Percentiles rank a stretch among this genome's conserved stretches.
These are phyloP conservation scores for Cladopsammia gracilis DNA, from an alignment of 64 coral and sea anemone species.

Conservation along the genomic window DNA sequence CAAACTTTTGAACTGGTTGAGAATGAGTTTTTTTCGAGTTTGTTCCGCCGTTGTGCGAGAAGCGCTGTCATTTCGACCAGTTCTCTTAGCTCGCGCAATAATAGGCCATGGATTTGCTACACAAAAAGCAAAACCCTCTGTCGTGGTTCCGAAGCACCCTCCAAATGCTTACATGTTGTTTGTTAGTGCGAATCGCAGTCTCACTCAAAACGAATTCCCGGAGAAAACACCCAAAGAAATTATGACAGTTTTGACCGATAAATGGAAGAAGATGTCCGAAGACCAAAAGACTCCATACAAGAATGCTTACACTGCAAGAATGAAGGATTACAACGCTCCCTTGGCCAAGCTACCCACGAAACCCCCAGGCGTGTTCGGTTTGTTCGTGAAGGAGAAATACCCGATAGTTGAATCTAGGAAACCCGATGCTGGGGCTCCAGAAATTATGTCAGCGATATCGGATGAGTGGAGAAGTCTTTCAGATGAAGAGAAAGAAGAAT, in stretches of 20 bases:
- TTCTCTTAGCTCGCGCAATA: background rate
- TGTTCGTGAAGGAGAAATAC: slow-evolving; percentile 35
- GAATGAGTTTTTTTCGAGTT: background rate
- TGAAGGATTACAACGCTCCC: slow-evolving; percentile 25
- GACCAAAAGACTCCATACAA: slow-evolving; percentile 31
- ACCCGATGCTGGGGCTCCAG: background rate
- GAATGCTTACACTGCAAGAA: background rate
- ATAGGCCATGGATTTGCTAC: background rate
- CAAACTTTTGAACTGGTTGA: background rate
- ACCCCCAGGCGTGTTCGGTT: slow-evolving; percentile 15
- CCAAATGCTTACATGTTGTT: background rate
- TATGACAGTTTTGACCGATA: background rate
- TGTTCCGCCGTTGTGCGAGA: background rate
- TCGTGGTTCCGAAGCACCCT: background rate
- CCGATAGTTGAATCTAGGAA: background rate
- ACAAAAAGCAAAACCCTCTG: background rate
- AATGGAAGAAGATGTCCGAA: slow-evolving; percentile 7
- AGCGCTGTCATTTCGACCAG: background rate
- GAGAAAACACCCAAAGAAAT: background rate
- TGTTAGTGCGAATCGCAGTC: background rate
- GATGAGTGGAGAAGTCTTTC: slow-evolving; percentile 9
- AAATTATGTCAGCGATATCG: background rate
- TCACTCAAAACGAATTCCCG: background rate
- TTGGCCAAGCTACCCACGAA: slow-evolving; percentile 8
- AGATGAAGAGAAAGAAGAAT: slow-evolving; percentile 7